A percentile compares a stretch with the other conserved stretches of the same genome.
Evolutionary conservation across 2,797 vertebrate genomes (phyloP).

Genomic region (Ispidina picta): DNA sequence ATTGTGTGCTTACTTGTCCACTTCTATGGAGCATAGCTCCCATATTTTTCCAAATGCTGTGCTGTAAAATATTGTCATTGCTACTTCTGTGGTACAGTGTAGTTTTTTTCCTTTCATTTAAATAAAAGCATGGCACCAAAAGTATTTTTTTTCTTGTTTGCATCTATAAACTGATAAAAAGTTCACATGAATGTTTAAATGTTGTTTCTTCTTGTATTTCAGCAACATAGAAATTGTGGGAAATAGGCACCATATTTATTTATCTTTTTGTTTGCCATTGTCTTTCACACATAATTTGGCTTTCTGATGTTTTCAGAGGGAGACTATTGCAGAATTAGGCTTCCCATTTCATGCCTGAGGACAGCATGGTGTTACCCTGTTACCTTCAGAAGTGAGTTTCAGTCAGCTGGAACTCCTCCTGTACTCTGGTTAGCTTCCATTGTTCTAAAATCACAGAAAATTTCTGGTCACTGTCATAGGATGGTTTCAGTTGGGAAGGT

Average conservation of each 20-base stretch:
- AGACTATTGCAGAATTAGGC: not conserved
- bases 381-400: not conserved
- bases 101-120: constrained; percentile 76
- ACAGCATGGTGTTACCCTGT: not conserved
- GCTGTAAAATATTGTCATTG: constrained; percentile 84
- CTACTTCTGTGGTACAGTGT: constrained; percentile 79
- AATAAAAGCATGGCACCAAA: constrained; percentile 84
- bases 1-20: constrained; percentile 81
- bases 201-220: not conserved
- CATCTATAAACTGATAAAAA: not conserved
- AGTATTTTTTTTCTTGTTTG: constrained; percentile 23
- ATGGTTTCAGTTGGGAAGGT: not conserved
- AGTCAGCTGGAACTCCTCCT: not conserved
- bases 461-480: too few relatives aligned
- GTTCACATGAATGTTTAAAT: not conserved
- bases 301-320: not conserved
- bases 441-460: not conserved
- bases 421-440: not conserved
- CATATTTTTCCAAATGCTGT: constrained; percentile 83
- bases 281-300: not conserved
- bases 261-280: not conserved
- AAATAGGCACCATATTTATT: not conserved
- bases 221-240: not conserved
- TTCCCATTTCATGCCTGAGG: not conserved
- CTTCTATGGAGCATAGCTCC: constrained; percentile 77